phyloP scores from a whole-genome alignment of 2,888 invertebrate genomes.

The Drosophila paramelanica region DNA sequence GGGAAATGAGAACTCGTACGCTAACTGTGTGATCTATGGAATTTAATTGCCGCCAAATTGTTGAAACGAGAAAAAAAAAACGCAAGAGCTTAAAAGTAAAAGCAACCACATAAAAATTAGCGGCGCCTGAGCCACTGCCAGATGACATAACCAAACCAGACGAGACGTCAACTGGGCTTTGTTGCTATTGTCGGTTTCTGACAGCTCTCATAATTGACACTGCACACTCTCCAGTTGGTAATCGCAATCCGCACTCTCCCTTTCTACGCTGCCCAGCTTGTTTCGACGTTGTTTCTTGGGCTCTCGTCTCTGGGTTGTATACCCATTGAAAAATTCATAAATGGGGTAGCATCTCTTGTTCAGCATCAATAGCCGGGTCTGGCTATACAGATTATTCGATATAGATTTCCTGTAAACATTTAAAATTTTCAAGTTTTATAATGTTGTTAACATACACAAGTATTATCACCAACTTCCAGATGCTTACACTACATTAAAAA shows the following conservation, averaged over 20 bases:
- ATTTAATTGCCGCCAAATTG: slow-evolving; percentile 1
- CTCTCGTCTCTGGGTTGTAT: not conserved
- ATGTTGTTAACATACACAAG: too few relatives aligned
- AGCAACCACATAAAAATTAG: slow-evolving; percentile 40
- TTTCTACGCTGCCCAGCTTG: slow-evolving; percentile 27
- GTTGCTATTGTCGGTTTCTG: slow-evolving; percentile 48
- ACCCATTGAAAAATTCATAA: not conserved
- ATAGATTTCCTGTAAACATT: too few relatives aligned
- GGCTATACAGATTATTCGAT: too few relatives aligned
- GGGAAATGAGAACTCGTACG: too few relatives aligned
- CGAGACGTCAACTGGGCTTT: slow-evolving; percentile 18
- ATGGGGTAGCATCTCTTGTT: too few relatives aligned
- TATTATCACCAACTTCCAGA: too few relatives aligned
- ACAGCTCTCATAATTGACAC: slow-evolving; percentile 36
- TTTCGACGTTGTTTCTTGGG: slow-evolving; percentile 2
- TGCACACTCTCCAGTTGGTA: slow-evolving; percentile 18
- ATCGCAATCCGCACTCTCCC: slow-evolving; percentile 51
- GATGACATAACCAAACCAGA: slow-evolving; percentile 44
- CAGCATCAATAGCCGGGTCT: too few relatives aligned
- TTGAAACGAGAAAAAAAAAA: not conserved
- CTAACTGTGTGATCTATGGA: too few relatives aligned
- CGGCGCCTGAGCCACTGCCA: slow-evolving; percentile 26
- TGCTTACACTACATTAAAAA: too few relatives aligned
- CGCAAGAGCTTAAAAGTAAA: slow-evolving; percentile 32
- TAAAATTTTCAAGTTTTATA: too few relatives aligned